Percentiles rank a stretch among this genome's conserved stretches.
phyloP scores from a whole-genome alignment of 2,888 invertebrate species.

The Chelonus formosanus region DNA sequence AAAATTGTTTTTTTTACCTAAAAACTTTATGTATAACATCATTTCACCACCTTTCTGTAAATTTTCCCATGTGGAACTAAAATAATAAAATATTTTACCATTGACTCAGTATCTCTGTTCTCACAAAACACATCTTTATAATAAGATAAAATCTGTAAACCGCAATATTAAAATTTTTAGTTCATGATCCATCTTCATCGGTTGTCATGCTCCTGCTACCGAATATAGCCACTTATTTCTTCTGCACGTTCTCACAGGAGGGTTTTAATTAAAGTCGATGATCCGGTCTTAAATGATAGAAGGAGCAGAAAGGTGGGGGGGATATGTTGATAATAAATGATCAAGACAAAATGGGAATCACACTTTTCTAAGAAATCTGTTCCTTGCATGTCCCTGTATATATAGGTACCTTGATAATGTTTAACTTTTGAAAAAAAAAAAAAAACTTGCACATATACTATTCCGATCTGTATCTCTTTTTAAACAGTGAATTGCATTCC shows the following conservation, averaged over 20 bases:
- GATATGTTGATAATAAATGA: slow-evolving; percentile 31
- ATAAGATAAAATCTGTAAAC: no score
- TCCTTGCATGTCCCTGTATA: not conserved
- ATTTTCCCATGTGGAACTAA: no score
- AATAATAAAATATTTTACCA: no score
- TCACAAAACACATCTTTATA: no score
- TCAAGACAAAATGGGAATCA: slow-evolving; percentile 24
- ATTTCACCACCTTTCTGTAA: no score
- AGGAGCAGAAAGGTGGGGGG: slow-evolving; percentile 20
- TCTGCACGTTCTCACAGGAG: not conserved
- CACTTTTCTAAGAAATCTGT: not conserved
- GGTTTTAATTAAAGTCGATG: slow-evolving; percentile 41
- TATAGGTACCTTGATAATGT: no score
- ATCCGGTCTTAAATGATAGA: slow-evolving; percentile 42
- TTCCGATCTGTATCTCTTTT: no score
- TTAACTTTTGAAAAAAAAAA: not conserved
- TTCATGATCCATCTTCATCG: slow-evolving; percentile 23
- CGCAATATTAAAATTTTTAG: not conserved
- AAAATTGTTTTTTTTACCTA: no score
- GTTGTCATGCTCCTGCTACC: slow-evolving; percentile 27
- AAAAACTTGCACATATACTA: not conserved
- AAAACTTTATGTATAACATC: no score
- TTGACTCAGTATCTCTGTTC: no score
- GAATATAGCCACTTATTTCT: slow-evolving; percentile 12
- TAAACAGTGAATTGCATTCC: no score